A percentile compares a stretch with the other conserved stretches of the same genome.
Conservation (phyloP, 2,797 vertebrate genomes). For the Discoglossus pictus region DNA sequence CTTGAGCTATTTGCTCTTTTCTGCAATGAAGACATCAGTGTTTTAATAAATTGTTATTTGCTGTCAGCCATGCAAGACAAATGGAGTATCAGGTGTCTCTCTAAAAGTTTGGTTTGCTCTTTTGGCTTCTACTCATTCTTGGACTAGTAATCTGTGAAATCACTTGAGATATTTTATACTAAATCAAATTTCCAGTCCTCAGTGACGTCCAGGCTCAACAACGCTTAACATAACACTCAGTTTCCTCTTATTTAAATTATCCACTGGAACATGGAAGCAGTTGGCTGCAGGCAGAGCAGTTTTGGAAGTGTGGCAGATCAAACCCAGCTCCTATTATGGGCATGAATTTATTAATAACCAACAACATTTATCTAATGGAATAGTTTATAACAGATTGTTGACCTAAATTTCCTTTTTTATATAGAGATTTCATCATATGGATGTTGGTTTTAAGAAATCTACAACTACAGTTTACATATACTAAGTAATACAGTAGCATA, state of each 20-base stretch:
- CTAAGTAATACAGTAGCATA: no score
- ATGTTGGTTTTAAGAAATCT: no score
- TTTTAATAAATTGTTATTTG: conserved; percentile 12
- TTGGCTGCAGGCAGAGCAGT: not conserved
- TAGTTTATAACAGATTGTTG: not conserved
- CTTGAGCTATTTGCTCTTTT: no score
- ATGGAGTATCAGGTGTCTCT: conserved; percentile 7
- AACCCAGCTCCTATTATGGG: conserved; percentile 31
- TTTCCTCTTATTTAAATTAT: conserved; percentile 23
- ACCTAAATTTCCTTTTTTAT: no score
- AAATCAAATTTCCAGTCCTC: not conserved
- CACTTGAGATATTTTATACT: not conserved
- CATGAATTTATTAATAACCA: conserved; percentile 32
- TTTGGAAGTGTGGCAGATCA: not conserved
- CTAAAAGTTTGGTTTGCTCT: conserved; percentile 6
- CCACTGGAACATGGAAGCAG: conserved; percentile 8
- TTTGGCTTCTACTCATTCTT: conserved; percentile 5
- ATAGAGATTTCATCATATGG: no score
- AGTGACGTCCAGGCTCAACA: not conserved
- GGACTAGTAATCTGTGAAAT: not conserved
- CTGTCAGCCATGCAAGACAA: conserved; percentile 24
- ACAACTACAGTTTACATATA: no score
- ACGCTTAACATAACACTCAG: not conserved
- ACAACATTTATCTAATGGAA: conserved; percentile 4
- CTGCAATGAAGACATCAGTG: not conserved